phyloP scores from a whole-genome alignment of 2,888 invertebrate genomes.

The Eumerus sabulonum region DNA sequence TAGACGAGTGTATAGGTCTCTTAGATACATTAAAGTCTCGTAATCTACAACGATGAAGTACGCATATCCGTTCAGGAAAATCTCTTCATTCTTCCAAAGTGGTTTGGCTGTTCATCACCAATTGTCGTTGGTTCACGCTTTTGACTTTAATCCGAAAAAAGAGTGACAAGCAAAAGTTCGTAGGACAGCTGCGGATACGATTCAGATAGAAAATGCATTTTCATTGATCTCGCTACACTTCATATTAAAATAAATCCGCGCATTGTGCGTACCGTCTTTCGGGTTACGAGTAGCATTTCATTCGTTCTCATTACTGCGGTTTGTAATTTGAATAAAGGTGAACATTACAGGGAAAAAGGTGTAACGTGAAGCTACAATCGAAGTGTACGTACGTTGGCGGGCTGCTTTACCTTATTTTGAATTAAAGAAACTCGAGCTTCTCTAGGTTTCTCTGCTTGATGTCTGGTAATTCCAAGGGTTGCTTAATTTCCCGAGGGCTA shows the following conservation, averaged over 20 bases:
- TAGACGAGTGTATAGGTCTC: background rate
- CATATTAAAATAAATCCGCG: conserved; percentile 11
- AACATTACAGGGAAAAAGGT: conserved; percentile 3
- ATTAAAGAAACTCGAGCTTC: too few species aligned
- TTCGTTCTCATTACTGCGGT: conserved; percentile 27
- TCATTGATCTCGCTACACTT: conserved; percentile 34
- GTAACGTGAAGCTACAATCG: conserved; percentile 4
- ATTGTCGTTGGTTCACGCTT: background rate
- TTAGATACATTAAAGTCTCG: conserved; percentile 14
- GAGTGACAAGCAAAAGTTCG: background rate
- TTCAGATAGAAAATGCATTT: background rate
- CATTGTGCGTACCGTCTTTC: conserved; percentile 19
- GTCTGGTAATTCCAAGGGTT: too few species aligned
- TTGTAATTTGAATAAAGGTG: conserved; percentile 31
- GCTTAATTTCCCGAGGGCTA: too few species aligned
- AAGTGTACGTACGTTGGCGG: too few species aligned
- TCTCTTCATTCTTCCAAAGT: conserved; percentile 23
- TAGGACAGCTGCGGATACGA: background rate
- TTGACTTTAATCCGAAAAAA: conserved; percentile 11
- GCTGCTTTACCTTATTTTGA: conserved; percentile 12
- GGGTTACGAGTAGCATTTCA: conserved; percentile 19
- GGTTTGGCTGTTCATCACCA: background rate
- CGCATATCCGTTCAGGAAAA: conserved; percentile 38
- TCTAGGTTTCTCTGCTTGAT: too few species aligned
- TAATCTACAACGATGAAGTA: conserved; percentile 23